Evolutionary conservation across 1,140 invertebrate species (phyloP), one percentile per base, ranked within the genome.

Genomic region (Lucilia sericata): DNA sequence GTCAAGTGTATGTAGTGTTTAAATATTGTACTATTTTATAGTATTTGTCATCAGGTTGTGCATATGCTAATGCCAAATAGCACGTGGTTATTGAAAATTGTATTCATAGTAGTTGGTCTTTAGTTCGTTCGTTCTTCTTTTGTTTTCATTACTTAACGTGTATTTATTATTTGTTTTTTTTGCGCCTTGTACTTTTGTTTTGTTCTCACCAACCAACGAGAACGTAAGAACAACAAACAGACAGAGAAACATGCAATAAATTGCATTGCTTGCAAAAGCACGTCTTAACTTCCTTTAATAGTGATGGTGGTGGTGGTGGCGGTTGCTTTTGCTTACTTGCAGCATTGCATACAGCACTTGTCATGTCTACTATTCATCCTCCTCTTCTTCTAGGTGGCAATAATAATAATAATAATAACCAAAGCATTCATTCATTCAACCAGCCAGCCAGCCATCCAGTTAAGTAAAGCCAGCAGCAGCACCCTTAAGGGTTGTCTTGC

Each of bases 371-470:
- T 49, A 42, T 10, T 42, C 5, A 30, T 30, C 25, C 10, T 42
- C 7, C 42, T 42, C 42, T 7, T 42, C 25, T 25, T 82, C 47
- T 82, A 8, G 4, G 42, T 82, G 55, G 47, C 47, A 55, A 82
- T 12, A 80, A 42, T 36, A 51, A 25, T 82, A 60, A 60, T 36
- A 51, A 12, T 42, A 42, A 42, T 42, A 42, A 42, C 42, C 2
- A 42, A 42, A 42, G 10, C 42, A 42, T 42, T 42, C 42, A 42
- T 42, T 42, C 42, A 42, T 42, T 42, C 13, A 82, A 13, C 17
- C 60, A 60, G n/a, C 82, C 30, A 65, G 87, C 85, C 76, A 51
- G 49, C 60, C 82, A 42, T 51, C 60, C 82, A 42, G 82, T 5
- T 51, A 30, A 47, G 60, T 60, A 47, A n/a, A 65, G 34, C 30